Percentiles rank a stretch among this genome's conserved stretches.
These are phyloP conservation scores for Embiotoca jacksoni DNA, from an alignment of 2,113 vertebrate genomes.

Conservation along the genomic window DNA sequence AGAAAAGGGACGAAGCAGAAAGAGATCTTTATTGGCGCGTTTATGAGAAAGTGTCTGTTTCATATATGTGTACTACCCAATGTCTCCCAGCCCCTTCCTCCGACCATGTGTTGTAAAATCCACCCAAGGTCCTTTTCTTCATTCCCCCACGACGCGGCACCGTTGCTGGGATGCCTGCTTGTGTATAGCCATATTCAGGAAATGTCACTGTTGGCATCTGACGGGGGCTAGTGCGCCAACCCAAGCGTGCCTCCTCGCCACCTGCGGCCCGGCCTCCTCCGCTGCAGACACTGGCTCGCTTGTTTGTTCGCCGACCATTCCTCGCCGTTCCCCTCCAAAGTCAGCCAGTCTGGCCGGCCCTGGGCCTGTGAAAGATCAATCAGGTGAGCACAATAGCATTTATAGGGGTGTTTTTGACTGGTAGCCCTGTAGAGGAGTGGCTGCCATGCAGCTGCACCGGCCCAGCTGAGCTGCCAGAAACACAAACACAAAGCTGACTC, in stretches of 20 bases:
- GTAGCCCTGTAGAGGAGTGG: conserved; percentile 64
- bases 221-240: conserved; percentile 69
- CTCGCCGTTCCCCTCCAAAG: conserved; percentile 71
- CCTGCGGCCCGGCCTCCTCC: conserved; percentile 80
- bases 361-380: conserved; percentile 81
- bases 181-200: conserved; percentile 82
- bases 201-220: conserved; percentile 84
- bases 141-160: conserved; percentile 77
- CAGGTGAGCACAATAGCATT: conserved; percentile 85
- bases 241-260: conserved; percentile 82
- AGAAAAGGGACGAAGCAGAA: conserved; percentile 40
- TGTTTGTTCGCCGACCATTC: conserved; percentile 79
- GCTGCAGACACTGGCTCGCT: conserved; percentile 79
- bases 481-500: conserved; percentile 73
- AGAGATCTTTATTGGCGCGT: conserved; percentile 62
- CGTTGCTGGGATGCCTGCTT: conserved; percentile 85
- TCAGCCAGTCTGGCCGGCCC: conserved; percentile 77
- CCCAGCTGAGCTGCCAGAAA: conserved; percentile 79
- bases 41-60: conserved; percentile 53
- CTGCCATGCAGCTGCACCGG: conserved; percentile 82
- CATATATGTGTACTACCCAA: conserved; percentile 19
- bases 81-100: not conserved
- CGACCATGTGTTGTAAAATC: conserved; percentile 62
- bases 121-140: conserved; percentile 66
- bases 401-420: conserved; percentile 80